These are phyloP conservation scores for Erythrolamprus reginae DNA, from an alignment of 2,113 vertebrate genomes.

Conservation along the genomic window DNA sequence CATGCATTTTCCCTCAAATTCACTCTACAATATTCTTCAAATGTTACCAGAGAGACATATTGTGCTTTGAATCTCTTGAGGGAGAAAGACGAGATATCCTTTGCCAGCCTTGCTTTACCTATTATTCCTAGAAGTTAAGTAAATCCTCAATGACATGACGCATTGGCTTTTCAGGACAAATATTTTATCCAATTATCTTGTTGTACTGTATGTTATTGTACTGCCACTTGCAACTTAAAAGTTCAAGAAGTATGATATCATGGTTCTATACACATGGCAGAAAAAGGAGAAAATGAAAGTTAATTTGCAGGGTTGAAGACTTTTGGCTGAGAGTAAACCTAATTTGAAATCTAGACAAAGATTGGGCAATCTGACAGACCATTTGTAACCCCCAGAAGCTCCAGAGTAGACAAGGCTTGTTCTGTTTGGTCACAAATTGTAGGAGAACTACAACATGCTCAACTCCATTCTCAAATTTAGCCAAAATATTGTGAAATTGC, in stretches of 20 bases:
- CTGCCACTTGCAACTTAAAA: not conserved
- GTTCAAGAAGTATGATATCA: not conserved
- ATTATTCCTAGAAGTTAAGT: not conserved
- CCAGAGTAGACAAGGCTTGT: not conserved
- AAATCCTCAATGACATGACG: not conserved
- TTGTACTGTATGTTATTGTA: not conserved
- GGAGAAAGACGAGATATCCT: not conserved
- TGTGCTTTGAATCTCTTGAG: not conserved
- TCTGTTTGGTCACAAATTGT: not conserved
- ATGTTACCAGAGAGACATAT: not conserved
- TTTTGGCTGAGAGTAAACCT: not conserved
- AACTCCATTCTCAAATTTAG: not conserved
- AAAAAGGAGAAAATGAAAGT: not conserved
- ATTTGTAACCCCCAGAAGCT: not conserved
- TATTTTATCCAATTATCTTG: not conserved
- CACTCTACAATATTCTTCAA: not conserved
- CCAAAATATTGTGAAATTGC: not conserved
- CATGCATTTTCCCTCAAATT: not conserved
- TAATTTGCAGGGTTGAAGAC: not conserved
- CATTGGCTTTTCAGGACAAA: not conserved
- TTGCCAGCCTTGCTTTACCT: not conserved
- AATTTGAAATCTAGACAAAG: not conserved
- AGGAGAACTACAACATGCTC: not conserved
- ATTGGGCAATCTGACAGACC: not conserved
- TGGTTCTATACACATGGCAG: not conserved